A percentile compares a stretch with the other conserved stretches of the same genome.
phyloP scores from a whole-genome alignment of 2,113 vertebrate species.

The Catharus fuscescens region DNA sequence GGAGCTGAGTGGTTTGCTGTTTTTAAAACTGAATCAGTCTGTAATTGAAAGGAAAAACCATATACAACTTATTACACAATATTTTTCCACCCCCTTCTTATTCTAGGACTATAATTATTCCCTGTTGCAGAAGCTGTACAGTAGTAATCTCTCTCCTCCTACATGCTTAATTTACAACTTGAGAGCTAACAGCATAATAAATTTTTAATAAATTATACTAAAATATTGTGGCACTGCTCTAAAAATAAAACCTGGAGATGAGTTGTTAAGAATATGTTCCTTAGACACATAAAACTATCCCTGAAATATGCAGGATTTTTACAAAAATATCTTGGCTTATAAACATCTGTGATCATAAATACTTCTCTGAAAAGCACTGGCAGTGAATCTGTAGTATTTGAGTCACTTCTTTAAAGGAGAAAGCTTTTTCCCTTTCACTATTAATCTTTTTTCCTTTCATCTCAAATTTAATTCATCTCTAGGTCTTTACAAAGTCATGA shows the following conservation, averaged over 20 bases:
- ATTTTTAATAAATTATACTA: slow-evolving; percentile 61
- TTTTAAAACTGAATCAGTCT: not conserved
- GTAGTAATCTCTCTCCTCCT: slow-evolving; percentile 60
- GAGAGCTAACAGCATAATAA: slow-evolving; percentile 55
- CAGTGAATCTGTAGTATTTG: not conserved
- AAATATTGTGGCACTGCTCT: slow-evolving; percentile 55
- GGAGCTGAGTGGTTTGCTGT: not conserved
- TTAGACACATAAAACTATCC: not conserved
- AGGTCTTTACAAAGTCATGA: slow-evolving; percentile 39
- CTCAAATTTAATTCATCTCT: slow-evolving; percentile 44
- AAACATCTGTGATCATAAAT: slow-evolving; percentile 31
- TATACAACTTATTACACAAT: not conserved
- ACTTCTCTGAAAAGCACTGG: not conserved
- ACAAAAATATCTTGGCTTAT: not conserved
- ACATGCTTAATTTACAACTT: slow-evolving; percentile 53
- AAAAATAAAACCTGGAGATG: slow-evolving; percentile 37
- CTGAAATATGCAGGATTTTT: not conserved
- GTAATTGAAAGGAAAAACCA: not conserved
- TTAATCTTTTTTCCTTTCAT: slow-evolving; percentile 51
- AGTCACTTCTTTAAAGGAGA: not conserved
- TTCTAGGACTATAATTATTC: slow-evolving; percentile 40
- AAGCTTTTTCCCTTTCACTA: slow-evolving; percentile 14
- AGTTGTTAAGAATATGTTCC: not conserved
- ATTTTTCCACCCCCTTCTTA: slow-evolving; percentile 17
- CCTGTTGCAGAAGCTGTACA: not conserved